These are phyloP conservation scores for Drosophila antonietae DNA, from an alignment of 2,888 invertebrate genomes.

Conservation along the genomic window DNA sequence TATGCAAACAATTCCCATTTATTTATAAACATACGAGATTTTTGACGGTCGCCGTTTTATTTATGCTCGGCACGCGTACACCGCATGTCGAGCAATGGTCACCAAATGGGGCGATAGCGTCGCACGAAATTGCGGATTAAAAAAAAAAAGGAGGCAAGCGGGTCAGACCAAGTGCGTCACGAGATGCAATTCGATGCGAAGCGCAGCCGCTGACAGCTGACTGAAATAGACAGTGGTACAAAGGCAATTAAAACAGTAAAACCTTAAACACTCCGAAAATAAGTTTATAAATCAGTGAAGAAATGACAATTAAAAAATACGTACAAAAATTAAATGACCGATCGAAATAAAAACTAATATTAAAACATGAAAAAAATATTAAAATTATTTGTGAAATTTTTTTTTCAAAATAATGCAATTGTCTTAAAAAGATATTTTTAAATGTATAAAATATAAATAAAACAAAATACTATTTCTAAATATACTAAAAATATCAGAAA, in stretches of 20 bases:
- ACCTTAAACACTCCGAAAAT: neutral
- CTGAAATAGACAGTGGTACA: slow-evolving; percentile 18
- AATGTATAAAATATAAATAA: too few relatives aligned
- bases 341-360: too few relatives aligned
- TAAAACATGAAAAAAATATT: too few relatives aligned
- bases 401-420: too few relatives aligned
- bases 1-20: slow-evolving; percentile 43
- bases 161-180: slow-evolving; percentile 61
- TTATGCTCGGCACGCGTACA: slow-evolving; percentile 59
- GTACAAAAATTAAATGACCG: too few relatives aligned
- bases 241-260: too few relatives aligned
- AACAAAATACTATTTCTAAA: too few relatives aligned
- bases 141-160: slow-evolving; percentile 28
- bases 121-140: slow-evolving; percentile 1
- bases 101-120: slow-evolving; percentile 13
- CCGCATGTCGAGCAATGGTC: slow-evolving; percentile 48
- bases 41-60: slow-evolving; percentile 37
- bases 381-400: too few relatives aligned
- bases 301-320: neutral
- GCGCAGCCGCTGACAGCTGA: slow-evolving; percentile 9
- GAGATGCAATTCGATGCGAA: slow-evolving; percentile 3
- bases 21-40: slow-evolving; percentile 56
- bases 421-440: too few relatives aligned
- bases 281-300: neutral
- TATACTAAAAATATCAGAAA: too few relatives aligned